These are phyloP conservation scores for Taenaris catops DNA, from an alignment of 2,888 invertebrate species.

Conservation along the genomic window DNA sequence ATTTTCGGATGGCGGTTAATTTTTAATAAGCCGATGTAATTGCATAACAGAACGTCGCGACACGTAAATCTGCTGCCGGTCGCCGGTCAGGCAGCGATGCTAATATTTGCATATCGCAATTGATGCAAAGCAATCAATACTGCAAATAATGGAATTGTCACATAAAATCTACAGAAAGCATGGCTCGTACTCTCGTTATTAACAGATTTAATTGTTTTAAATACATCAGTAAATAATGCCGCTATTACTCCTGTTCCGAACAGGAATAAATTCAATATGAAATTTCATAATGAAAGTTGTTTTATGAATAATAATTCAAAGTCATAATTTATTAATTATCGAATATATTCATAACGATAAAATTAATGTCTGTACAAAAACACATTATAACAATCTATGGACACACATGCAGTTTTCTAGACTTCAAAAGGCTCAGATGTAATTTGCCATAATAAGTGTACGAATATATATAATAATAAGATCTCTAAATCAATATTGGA, in stretches of 20 bases:
- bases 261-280: conserved; percentile 16
- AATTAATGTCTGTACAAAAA: conserved; percentile 8
- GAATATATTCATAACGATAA: conserved; percentile 4
- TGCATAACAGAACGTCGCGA: conserved; percentile 65
- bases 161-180: conserved; percentile 62
- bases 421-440: no score
- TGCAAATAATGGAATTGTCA: conserved; percentile 73
- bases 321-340: conserved; percentile 8
- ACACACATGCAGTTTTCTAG: no score
- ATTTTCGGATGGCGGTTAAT: conserved; percentile 41
- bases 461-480: no score
- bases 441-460: no score
- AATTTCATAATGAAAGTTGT: conserved; percentile 15
- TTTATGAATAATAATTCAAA: conserved; percentile 13
- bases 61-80: conserved; percentile 54
- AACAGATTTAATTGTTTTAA: conserved; percentile 34
- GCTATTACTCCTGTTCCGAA: conserved; percentile 19
- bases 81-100: conserved; percentile 56
- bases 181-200: conserved; percentile 37
- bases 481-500: no score
- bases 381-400: no score
- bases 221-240: conserved; percentile 26
- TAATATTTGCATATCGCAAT: conserved; percentile 78
- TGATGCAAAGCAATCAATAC: conserved; percentile 76
- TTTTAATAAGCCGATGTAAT: conserved; percentile 74